Base-by-base conservation (phyloP, 2,888 invertebrate genomes). In the Drosophila neotestacea region DNA sequence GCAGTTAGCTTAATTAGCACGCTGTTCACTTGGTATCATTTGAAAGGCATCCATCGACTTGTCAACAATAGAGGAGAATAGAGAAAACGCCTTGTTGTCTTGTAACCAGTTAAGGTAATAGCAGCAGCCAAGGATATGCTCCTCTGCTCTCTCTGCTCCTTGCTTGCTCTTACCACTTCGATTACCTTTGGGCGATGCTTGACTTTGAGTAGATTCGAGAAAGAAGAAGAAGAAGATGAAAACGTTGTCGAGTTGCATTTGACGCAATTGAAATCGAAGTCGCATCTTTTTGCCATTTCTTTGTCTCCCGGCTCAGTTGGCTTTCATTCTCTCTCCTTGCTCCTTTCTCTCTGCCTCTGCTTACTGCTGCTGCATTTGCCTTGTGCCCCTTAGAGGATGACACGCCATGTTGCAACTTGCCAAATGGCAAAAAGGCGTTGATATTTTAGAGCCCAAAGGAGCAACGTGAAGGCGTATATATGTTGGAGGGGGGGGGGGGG, bases 261-360 rank as follows among this genome's bases (percentile, higher is more conserved):
- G 81, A 58, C 62, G 73, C 81, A 83, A 83, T 81, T 78, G 84
- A 83, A 81, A 83, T 80, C 81, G 81, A 83, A 81, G 83, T 80
- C 63, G 81, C 80, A 83, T 71, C 73, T 68, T 66, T 66, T 56
- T 54, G 62, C 56, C 67, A 61, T 63, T 70, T 75, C 70, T 66
- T 58, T 54, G 56, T 61, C 47, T 55, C 48, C 41, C 32, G 27
- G 22, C 28, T 27, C 36, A n/a, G 32, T 47, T n/a, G 48, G 28
- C 32, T 50, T 27, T 22, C 3, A 22, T 22, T 22, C 22, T 22
- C 3, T 36, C 27, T 9, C 22, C 7, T 7, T 38, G 11, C 10
- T 7, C 30, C 30, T 22, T 22, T 22, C 22, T 22, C 22, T 22
- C 1, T 16, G 16, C 16, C 16, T 10, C n/a, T 22, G 2, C 11